phyloP scores from a whole-genome alignment of 1,140 invertebrate species.

The Polyergus mexicanus region DNA sequence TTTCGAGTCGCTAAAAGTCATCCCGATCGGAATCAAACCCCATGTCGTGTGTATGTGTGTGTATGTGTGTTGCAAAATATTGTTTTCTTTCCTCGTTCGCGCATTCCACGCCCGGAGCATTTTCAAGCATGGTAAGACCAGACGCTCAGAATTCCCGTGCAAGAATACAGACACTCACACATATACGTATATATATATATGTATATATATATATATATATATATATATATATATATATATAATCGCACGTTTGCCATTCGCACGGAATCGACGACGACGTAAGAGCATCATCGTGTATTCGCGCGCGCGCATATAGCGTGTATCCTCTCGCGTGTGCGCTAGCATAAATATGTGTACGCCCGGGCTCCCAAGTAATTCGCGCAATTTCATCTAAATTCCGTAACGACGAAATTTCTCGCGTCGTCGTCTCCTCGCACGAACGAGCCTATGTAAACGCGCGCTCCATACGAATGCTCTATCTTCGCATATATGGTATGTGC shows the following conservation, averaged over 20 bases:
- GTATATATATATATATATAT: no score
- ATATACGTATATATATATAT: not conserved
- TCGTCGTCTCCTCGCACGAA: constrained; percentile 67
- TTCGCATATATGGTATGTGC: constrained; percentile 5
- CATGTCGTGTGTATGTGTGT: no score
- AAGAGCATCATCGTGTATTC: not conserved
- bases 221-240: not conserved
- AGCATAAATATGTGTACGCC: constrained; percentile 58
- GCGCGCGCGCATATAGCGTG: constrained; percentile 2
- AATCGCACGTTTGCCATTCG: constrained; percentile 18
- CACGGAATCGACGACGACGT: constrained; percentile 19
- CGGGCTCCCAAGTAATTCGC: constrained; percentile 83
- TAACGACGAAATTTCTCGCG: constrained; percentile 79
- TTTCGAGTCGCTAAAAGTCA: not conserved
- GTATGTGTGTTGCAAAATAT: constrained; percentile 16
- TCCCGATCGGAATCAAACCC: not conserved
- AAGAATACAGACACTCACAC: constrained; percentile 40
- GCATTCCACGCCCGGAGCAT: constrained; percentile 39
- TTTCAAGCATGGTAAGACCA: not conserved
- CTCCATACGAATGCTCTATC: constrained; percentile 48
- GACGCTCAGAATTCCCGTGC: constrained; percentile 67
- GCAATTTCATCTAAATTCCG: constrained; percentile 87
- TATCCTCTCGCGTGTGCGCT: constrained; percentile 50
- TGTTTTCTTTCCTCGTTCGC: constrained; percentile 24
- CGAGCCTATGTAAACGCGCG: constrained; percentile 54